Percentiles rank a stretch among this genome's conserved stretches.
Evolutionary conservation across 1,140 invertebrate species (phyloP).

Genomic region (Bombus breviceps): DNA sequence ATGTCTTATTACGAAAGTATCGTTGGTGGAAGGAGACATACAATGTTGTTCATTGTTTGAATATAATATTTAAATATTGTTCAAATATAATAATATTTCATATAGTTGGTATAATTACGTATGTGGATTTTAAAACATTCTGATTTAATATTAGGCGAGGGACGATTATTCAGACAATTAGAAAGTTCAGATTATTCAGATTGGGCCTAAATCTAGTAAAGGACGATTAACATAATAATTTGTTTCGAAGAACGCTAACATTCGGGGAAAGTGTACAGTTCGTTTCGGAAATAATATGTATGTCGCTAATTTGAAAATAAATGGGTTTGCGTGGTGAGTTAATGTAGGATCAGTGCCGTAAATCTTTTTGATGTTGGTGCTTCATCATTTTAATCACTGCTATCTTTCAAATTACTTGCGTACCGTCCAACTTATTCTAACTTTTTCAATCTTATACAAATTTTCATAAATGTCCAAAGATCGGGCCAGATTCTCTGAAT

Average conservation of each 20-base stretch:
- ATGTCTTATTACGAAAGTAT: too few relatives aligned
- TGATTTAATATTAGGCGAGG: neutral
- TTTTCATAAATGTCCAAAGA: neutral
- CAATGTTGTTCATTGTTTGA: too few relatives aligned
- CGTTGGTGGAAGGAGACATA: too few relatives aligned
- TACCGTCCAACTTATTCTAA: neutral
- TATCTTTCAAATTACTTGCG: conserved; percentile 13
- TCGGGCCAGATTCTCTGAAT: too few relatives aligned
- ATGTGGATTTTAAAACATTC: too few relatives aligned
- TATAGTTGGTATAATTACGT: too few relatives aligned
- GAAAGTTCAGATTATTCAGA: neutral
- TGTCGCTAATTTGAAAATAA: conserved; percentile 20
- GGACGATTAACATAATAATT: neutral
- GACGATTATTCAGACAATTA: neutral
- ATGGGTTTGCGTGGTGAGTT: conserved; percentile 21
- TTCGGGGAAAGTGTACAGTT: neutral
- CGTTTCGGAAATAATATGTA: neutral
- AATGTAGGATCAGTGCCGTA: conserved; percentile 5
- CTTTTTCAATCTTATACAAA: neutral
- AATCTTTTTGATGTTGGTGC: conserved; percentile 9
- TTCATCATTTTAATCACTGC: conserved; percentile 14
- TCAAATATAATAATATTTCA: too few relatives aligned
- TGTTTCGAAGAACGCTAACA: neutral
- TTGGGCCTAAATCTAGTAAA: neutral
- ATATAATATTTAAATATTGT: too few relatives aligned